Base-by-base conservation (phyloP, 2,888 invertebrate genomes). In the Lampropteryx suffumata region DNA sequence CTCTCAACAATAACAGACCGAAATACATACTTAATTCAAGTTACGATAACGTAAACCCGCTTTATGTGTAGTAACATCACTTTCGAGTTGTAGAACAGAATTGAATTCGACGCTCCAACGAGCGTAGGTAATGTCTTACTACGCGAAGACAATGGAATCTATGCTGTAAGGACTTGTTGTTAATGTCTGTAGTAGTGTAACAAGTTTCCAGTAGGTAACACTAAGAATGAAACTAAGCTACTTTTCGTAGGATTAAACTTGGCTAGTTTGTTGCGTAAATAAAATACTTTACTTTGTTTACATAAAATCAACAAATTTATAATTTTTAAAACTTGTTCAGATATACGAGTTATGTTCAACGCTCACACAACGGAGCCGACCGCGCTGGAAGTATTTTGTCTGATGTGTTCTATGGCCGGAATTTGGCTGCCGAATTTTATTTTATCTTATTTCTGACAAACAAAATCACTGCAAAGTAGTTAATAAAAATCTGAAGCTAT, bases 401-500 rank as follows among this genome's bases (percentile, higher is more conserved):
- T n/a, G n/a, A n/a, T n/a, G n/a, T n/a, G n/a, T n/a, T n/a, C n/a
- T n/a, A n/a, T n/a, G n/a, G n/a, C n/a, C n/a, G n/a, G n/a, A n/a
- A n/a, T 21, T 21, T 21, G 21, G 21, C 5, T 21, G 21, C n/a
- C n/a, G n/a, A n/a, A 45, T 35, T 45, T 30, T 34, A 30, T 35
- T 50, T 45, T 13, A n/a, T 39, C 12, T 37, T 24, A 14, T 41
- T 43, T 39, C 47, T 52, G 43, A 47, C 47, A 52, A 57, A 57
- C 58, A 58, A 54, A 61, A 61, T 61, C 55, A 54, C 44, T 45
- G 41, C 49, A 37, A 41, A 56, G 54, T 54, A 61, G 54, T 61
- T 58, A 54, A 45, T 58, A 68, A 68, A 65, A 67, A 68, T 66
- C 61, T 56, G 36, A 50, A 36, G 57, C 57, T 39, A 69, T 71